A percentile compares a stretch with the other conserved stretches of the same genome.
Evolutionary conservation across 1,140 invertebrate species (phyloP).

Genomic region (Drosophila nigromelanica): DNA sequence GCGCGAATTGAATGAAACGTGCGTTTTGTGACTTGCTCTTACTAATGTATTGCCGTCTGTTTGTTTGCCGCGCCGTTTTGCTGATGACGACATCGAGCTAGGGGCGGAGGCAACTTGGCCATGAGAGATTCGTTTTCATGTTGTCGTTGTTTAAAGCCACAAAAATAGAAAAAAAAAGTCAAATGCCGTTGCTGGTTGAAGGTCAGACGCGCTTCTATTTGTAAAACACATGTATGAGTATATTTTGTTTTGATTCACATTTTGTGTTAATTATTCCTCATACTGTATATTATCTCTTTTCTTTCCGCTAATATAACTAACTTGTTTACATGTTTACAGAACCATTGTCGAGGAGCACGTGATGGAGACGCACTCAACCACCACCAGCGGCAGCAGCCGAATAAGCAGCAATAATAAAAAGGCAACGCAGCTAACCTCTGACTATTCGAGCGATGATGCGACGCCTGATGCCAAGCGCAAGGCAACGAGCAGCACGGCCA

Average conservation of each 20-base stretch:
- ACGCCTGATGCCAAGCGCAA: slow-evolving; percentile 50
- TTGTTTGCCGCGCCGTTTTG: slow-evolving; percentile 17
- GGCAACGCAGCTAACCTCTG: slow-evolving; percentile 51
- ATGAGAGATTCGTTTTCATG: slow-evolving; percentile 48
- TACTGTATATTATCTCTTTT: slow-evolving; percentile 8
- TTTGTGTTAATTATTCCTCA: slow-evolving; percentile 28
- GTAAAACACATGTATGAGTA: slow-evolving; percentile 48
- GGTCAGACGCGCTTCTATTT: slow-evolving; percentile 53
- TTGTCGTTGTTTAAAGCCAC: slow-evolving; percentile 37
- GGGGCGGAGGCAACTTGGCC: slow-evolving; percentile 27
- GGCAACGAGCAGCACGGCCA: slow-evolving; percentile 7
- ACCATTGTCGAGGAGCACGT: slow-evolving; percentile 77
- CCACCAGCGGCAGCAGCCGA: slow-evolving; percentile 3
- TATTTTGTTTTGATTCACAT: slow-evolving; percentile 61
- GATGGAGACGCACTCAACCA: slow-evolving; percentile 40
- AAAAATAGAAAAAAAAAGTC: slow-evolving; percentile 13
- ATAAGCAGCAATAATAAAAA: slow-evolving; percentile 53
- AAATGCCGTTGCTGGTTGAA: slow-evolving; percentile 44
- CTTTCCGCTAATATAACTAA: slow-evolving; percentile 35
- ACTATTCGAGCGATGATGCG: slow-evolving; percentile 61
- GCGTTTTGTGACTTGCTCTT: slow-evolving; percentile 6
- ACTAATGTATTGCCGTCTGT: slow-evolving; percentile 15
- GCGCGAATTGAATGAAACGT: slow-evolving; percentile 30
- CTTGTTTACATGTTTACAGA: slow-evolving; percentile 52
- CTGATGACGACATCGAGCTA: slow-evolving; percentile 65